Base-by-base conservation (phyloP, 2,888 invertebrate genomes). In the Gymnoscelis rufifasciata region DNA sequence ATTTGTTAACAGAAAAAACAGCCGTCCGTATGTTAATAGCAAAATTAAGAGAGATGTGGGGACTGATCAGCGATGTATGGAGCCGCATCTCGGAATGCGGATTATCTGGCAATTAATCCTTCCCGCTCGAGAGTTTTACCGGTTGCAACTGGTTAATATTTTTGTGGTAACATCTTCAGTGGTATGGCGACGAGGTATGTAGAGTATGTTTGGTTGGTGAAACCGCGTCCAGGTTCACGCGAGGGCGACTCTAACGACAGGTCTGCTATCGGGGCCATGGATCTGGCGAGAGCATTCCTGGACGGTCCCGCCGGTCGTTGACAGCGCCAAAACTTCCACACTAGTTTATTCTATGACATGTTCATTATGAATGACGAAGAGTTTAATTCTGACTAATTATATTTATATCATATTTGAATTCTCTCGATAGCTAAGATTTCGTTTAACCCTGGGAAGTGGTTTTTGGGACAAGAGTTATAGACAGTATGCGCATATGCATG, bases 1-100 rank as follows among this genome's bases (percentile, higher is more conserved):
- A 84, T 83, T 81, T 82, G 83, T 83, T 78, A 83, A 79, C 76
- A 83, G 71, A 81, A 83, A 81, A 83, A 83, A 78, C 64, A 68
- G 56, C 69, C 71, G 74, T 74, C 74, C 66, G 68, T 72, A 66
- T 62, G 67, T 72, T 72, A 66, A 75, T 60, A 49, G 70, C 68
- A 71, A 75, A 72, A 72, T 78, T 71, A 68, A 75, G 75, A 71
- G 61, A 59, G 62, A 64, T 56, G 64, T 60, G 56, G 56, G 55
- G 38, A 48, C 39, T 19, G 19, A 19, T 19, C 42, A 50, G 47
- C 52, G 47, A 29, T 28, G 33, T 28, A 23, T 28, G 38, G 38
- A 33, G 35, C 33, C 30, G 37, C 43, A 50, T 51, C 45, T 48
- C 66, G 66, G 67, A 68, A 64, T 64, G 62, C 58, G 62, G 60